phyloP scores from a whole-genome alignment of 1,140 invertebrate species.

The Hycleus phaleratus region DNA sequence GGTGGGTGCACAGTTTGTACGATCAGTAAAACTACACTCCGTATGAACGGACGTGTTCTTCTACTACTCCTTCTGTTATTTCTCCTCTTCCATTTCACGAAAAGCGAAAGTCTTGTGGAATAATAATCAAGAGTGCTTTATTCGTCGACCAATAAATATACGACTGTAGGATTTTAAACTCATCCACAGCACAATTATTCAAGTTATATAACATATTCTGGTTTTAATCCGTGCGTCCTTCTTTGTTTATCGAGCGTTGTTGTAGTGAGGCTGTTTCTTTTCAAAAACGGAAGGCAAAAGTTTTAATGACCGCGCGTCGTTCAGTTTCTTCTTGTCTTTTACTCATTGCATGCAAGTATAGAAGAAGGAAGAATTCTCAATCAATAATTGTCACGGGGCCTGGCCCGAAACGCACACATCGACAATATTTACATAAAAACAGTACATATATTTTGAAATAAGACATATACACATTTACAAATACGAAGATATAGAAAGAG shows the following conservation, averaged over 20 bases:
- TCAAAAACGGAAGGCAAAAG: constrained; percentile 32
- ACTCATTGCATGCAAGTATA: constrained; percentile 34
- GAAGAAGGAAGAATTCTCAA: constrained; percentile 39
- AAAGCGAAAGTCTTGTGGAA: constrained; percentile 35
- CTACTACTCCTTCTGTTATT: too few species aligned
- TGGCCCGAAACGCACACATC: constrained; percentile 20
- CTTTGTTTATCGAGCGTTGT: constrained; percentile 36
- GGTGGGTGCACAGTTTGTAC: too few species aligned
- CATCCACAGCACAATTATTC: constrained; percentile 39
- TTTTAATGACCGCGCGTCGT: constrained; percentile 37
- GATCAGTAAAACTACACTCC: too few species aligned
- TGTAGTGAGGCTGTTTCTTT: constrained; percentile 38
- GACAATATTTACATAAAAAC: neutral
- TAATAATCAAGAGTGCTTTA: constrained; percentile 34
- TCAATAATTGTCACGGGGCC: constrained; percentile 39
- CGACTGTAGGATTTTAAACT: constrained; percentile 39
- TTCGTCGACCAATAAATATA: constrained; percentile 35
- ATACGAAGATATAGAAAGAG: too few species aligned
- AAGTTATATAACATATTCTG: constrained; percentile 40
- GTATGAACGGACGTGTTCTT: neutral
- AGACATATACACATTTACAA: too few species aligned
- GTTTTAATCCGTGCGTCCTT: constrained; percentile 36
- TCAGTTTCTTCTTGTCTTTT: constrained; percentile 31
- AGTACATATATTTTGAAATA: too few species aligned
- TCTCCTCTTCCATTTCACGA: constrained; percentile 6